Evolutionary conservation across 1,140 invertebrate species (phyloP).

Genomic region (Dolichoris vasculosae): DNA sequence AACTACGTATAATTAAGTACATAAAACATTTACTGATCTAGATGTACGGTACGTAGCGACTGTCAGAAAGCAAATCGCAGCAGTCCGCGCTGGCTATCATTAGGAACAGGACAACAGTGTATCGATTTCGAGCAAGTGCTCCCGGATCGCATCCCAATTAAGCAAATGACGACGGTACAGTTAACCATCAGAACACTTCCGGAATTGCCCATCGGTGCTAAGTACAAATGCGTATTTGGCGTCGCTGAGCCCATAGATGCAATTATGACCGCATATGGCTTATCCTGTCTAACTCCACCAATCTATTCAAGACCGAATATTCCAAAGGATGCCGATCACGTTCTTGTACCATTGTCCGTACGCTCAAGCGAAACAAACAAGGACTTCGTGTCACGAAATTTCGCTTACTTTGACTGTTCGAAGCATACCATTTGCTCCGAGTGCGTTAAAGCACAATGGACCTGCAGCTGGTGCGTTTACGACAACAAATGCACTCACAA

Average conservation of each 20-base stretch:
- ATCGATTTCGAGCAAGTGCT: slow-evolving; percentile 96
- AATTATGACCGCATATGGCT: slow-evolving; percentile 84
- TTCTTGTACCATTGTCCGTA: slow-evolving; percentile 93
- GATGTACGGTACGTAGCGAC: slow-evolving; percentile 89
- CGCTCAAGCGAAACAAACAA: slow-evolving; percentile 95
- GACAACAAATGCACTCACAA: slow-evolving; percentile 96
- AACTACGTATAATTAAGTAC: too few relatives aligned
- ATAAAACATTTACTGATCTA: slow-evolving; percentile 61
- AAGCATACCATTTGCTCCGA: slow-evolving; percentile 89
- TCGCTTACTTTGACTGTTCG: slow-evolving; percentile 96
- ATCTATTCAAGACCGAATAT: slow-evolving; percentile 86
- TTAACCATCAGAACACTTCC: slow-evolving; percentile 92
- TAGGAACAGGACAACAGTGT: slow-evolving; percentile 93
- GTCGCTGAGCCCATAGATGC: slow-evolving; percentile 90
- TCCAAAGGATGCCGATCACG: slow-evolving; percentile 87
- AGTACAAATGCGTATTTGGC: slow-evolving; percentile 95
- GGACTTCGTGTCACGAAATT: slow-evolving; percentile 94
- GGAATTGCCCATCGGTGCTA: slow-evolving; percentile 89
- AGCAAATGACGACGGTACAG: slow-evolving; percentile 88
- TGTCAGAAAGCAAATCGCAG: slow-evolving; percentile 93
- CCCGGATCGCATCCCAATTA: slow-evolving; percentile 92
- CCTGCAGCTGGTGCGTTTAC: slow-evolving; percentile 97
- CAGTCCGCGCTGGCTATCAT: slow-evolving; percentile 92
- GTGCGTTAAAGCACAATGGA: slow-evolving; percentile 92
- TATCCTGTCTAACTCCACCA: slow-evolving; percentile 90